Evolutionary conservation across 2,113 vertebrate genomes (phyloP), one percentile per base, ranked within the genome.

Genomic region (Prolemur simus): DNA sequence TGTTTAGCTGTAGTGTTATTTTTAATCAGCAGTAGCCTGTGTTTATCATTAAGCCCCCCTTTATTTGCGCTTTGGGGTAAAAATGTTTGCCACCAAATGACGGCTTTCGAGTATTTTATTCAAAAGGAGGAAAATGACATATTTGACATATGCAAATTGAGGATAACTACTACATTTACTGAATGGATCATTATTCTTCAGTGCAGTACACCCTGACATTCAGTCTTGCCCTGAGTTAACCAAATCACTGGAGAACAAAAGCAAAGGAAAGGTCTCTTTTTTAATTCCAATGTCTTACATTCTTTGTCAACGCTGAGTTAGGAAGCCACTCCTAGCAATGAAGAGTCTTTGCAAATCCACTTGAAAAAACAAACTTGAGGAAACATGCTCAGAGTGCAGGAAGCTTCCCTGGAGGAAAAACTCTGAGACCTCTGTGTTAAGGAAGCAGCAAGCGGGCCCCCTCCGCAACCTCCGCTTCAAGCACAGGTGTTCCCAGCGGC

Each of bases 91-190:
- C 42, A 89, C 42, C n/a, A 78, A 78, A 80, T 82, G 74, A 82
- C 47, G 25, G 60, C 78, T 76, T 90, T 64, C 63, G 83, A 68
- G 45, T n/a, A 45, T 54, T 89, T 96, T 95, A 91, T 63, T 92
- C 25, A 74, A 87, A 89, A 66, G 56, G 18, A 86, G n/a, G 14
- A 52, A 93, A 39, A 34, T 73, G 45, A 69, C 60, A 47, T 32
- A 37, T 23, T 90, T 85, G 56, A 63, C 54, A 63, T 64, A 6
- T 58, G 63, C 84, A 78, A 54, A 39, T n/a, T 88, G 47, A 69
- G 17, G 66, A 17, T 42, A 39, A 85, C 69, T 47, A 0, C 69
- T 20, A 76, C 47, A 66, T 77, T 80, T 86, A 63, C 32, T 39
- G 74, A 34, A 5, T 18, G 34, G 18, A n/a, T 76, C 63, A 42